These are phyloP conservation scores for Drosophila kanapiae DNA, from an alignment of 1,140 invertebrate genomes.

Conservation along the genomic window DNA sequence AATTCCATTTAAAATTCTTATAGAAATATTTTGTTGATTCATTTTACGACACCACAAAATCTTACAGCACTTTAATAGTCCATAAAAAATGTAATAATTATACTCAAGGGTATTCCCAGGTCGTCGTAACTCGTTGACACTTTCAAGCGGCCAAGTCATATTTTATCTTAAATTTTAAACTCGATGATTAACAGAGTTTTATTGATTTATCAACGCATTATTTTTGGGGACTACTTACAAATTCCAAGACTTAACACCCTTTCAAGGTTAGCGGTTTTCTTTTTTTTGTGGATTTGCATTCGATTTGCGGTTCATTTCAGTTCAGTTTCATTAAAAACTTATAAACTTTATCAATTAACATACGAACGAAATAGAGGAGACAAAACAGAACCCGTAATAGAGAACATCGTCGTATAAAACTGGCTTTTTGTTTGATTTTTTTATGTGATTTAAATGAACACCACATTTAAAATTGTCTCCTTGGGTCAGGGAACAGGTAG, in stretches of 20 bases:
- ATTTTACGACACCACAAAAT: too few relatives aligned
- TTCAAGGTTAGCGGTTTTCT: constrained; percentile 47
- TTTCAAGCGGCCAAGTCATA: neutral
- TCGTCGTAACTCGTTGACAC: neutral
- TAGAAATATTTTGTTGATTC: neutral
- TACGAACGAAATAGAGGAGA: constrained; percentile 24
- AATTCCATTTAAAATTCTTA: neutral
- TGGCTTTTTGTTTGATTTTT: constrained; percentile 52
- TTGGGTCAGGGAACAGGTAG: neutral
- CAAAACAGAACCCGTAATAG: constrained; percentile 33
- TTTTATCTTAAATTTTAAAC: constrained; percentile 36
- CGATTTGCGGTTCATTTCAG: constrained; percentile 5
- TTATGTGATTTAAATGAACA: constrained; percentile 75
- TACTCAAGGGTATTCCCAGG: constrained; percentile 3
- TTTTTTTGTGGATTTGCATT: constrained; percentile 28
- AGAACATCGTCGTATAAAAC: constrained; percentile 37
- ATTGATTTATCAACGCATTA: constrained; percentile 28
- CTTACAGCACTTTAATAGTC: neutral
- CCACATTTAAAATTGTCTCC: constrained; percentile 43
- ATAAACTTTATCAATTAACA: constrained; percentile 61
- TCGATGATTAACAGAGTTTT: constrained; percentile 23
- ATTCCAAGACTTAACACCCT: constrained; percentile 38
- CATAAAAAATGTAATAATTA: neutral
- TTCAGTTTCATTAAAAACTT: constrained; percentile 53
- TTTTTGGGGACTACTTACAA: constrained; percentile 12